Evolutionary conservation across 2,113 vertebrate genomes (phyloP).

Genomic region (Misgurnus anguillicaudatus): DNA sequence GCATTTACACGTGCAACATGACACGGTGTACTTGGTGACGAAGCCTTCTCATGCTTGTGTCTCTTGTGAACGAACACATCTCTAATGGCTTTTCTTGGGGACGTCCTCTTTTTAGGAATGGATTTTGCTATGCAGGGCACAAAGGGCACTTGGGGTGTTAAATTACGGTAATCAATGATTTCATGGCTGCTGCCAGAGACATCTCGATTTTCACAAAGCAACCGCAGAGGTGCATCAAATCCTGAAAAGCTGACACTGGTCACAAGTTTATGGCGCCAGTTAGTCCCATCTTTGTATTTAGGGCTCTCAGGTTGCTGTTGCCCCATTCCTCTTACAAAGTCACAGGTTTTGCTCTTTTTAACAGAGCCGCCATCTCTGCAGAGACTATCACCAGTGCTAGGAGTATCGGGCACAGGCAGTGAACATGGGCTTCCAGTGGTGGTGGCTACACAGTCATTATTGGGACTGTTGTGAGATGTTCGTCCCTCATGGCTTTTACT

Average conservation of each 20-base stretch:
- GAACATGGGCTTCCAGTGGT: conserved; percentile 3
- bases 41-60: conserved; percentile 70
- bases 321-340: conserved; percentile 61
- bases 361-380: conserved; percentile 60
- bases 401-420: not conserved
- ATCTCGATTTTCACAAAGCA: conserved; percentile 61
- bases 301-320: conserved; percentile 56
- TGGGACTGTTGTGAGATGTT: not conserved
- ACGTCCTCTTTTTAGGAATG: conserved; percentile 83
- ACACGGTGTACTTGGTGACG: conserved; percentile 31
- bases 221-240: conserved; percentile 62
- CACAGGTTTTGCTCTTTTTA: conserved; percentile 80
- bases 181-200: conserved; percentile 65
- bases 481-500: not conserved
- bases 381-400: conserved; percentile 5
- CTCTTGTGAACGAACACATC: conserved; percentile 80
- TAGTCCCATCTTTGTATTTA: conserved; percentile 10
- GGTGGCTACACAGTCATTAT: not conserved
- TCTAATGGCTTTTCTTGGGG: conserved; percentile 79
- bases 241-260: conserved; percentile 79
- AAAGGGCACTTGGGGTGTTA: conserved; percentile 86
- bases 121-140: conserved; percentile 84
- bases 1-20: conserved; percentile 34
- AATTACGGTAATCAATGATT: conserved; percentile 83
- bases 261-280: conserved; percentile 62